Conservation (phyloP, 1,140 invertebrate genomes). For the Conus ventricosus region DNA sequence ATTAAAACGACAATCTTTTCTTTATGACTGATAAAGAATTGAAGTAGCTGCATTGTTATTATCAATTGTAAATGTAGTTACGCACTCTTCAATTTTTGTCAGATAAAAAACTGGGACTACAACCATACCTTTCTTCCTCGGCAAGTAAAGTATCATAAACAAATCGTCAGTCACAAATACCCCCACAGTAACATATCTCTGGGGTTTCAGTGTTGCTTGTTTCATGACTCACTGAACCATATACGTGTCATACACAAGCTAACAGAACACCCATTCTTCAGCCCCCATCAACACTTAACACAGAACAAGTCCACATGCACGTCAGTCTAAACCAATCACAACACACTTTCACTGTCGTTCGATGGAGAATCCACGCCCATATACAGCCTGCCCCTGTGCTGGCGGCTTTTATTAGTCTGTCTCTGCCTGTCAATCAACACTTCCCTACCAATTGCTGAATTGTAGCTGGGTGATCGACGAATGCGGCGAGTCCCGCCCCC, state of each 20-base stretch:
- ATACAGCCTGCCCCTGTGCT: constrained; percentile 56
- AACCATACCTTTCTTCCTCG: too few species aligned
- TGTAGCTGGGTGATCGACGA: constrained; percentile 62
- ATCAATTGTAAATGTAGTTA: too few species aligned
- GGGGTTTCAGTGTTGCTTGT: background rate
- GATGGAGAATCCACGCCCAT: constrained; percentile 48
- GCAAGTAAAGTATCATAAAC: too few species aligned
- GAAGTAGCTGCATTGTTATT: too few species aligned
- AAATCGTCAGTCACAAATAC: too few species aligned
- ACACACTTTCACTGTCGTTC: constrained; percentile 35
- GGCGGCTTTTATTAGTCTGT: constrained; percentile 41
- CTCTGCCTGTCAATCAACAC: constrained; percentile 19
- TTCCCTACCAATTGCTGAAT: constrained; percentile 53
- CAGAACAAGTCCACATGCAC: too few species aligned
- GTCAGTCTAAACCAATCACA: constrained; percentile 17
- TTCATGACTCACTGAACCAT: background rate
- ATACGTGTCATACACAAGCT: background rate
- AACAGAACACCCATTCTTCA: too few species aligned
- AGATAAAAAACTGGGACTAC: too few species aligned
- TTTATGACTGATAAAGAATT: too few species aligned
- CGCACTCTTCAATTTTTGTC: too few species aligned
- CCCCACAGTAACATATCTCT: too few species aligned
- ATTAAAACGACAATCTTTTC: too few species aligned
- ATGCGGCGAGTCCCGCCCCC: constrained; percentile 35
- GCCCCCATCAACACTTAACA: background rate